Percentiles rank a stretch among this genome's conserved stretches.
Conservation (phyloP, 1,140 invertebrate species). For the Doryteuthis pealeii region DNA sequence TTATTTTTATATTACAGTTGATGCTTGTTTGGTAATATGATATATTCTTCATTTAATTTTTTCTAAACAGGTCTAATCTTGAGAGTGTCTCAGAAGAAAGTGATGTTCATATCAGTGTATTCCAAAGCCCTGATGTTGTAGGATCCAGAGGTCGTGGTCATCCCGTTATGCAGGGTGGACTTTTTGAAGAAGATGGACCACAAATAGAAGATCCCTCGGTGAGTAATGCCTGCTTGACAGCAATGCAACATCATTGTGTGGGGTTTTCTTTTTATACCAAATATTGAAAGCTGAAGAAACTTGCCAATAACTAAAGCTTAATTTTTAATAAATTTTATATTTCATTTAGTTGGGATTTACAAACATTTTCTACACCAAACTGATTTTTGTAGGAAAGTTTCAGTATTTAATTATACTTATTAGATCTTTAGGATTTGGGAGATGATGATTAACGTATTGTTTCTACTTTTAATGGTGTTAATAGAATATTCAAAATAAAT, state of each 20-base stretch:
- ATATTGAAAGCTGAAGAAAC: not conserved
- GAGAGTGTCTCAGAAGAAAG: conserved; percentile 18
- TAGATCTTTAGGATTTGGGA: too few species aligned
- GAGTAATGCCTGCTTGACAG: conserved; percentile 13
- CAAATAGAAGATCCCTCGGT: conserved; percentile 39
- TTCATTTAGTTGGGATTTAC: not conserved
- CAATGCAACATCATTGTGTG: not conserved
- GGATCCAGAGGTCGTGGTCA: conserved; percentile 14
- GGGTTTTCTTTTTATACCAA: not conserved
- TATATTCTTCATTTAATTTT: too few species aligned
- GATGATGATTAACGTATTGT: too few species aligned
- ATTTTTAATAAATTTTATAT: not conserved
- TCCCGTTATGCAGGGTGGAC: conserved; percentile 16
- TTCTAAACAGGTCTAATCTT: conserved; percentile 14
- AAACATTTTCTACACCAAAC: not conserved
- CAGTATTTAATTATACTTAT: not conserved
- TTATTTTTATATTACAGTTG: too few species aligned
- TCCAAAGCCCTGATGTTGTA: conserved; percentile 23
- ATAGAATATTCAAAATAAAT: too few species aligned
- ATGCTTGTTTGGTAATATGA: too few species aligned
- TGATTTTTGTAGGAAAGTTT: not conserved
- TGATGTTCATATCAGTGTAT: conserved; percentile 16
- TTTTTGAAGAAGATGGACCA: conserved; percentile 25
- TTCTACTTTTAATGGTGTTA: too few species aligned
- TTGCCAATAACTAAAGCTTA: not conserved